A percentile compares a stretch with the other conserved stretches of the same genome.
These are phyloP conservation scores for Melierax canorus DNA, from an alignment of 2,113 vertebrate genomes.

Conservation along the genomic window DNA sequence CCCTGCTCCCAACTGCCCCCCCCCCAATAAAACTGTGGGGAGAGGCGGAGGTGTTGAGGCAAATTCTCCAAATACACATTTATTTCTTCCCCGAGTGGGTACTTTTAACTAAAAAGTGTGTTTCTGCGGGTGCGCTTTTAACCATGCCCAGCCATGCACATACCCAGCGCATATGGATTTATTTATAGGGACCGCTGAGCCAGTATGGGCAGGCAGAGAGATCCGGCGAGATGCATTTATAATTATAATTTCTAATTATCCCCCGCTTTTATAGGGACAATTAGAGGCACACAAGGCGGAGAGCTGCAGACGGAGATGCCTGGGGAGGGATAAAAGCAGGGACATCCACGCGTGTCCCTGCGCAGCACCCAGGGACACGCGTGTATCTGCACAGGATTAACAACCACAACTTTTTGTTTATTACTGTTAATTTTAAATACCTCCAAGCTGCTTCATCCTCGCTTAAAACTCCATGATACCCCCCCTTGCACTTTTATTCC, in stretches of 20 bases:
- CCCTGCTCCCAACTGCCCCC: not conserved
- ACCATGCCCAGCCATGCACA: not conserved
- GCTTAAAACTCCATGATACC: not conserved
- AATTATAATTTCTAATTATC: not conserved
- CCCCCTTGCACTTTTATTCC: not conserved
- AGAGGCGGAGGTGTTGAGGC: not conserved
- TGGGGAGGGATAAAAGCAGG: not conserved
- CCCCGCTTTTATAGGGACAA: not conserved
- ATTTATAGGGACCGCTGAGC: not conserved
- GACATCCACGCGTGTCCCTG: not conserved
- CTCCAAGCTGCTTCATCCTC: not conserved
- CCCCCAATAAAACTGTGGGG: not conserved
- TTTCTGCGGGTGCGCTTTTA: not conserved
- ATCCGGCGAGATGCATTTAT: not conserved
- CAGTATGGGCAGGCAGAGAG: not conserved
- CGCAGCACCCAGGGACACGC: not conserved
- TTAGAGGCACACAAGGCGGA: not conserved
- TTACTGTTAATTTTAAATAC: fast-evolving
- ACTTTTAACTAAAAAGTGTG: not conserved
- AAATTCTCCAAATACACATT: not conserved
- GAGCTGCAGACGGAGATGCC: not conserved
- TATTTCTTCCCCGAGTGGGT: not conserved
- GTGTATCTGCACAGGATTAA: fast-evolving
- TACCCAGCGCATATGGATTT: not conserved
- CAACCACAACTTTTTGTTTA: not conserved